A percentile compares a stretch with the other conserved stretches of the same genome.
phyloP scores from a whole-genome alignment of 2,797 vertebrate species.

The Trichosurus vulpecula region DNA sequence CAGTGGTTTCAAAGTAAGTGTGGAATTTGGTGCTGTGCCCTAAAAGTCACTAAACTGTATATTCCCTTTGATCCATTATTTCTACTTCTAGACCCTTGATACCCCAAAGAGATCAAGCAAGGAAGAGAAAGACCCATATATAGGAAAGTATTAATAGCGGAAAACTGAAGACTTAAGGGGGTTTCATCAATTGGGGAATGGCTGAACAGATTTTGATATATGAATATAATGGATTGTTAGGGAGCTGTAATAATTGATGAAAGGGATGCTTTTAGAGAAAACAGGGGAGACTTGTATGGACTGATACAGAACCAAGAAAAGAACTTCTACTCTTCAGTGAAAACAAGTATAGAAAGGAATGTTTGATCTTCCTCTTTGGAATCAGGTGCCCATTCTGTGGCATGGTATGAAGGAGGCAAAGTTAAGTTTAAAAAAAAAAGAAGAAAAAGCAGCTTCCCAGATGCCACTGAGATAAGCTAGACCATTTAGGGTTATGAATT shows the following conservation, averaged over 20 bases:
- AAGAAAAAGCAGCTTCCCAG: neutral
- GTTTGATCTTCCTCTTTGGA: neutral
- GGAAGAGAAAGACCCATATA: neutral
- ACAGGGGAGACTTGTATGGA: neutral
- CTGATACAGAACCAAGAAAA: neutral
- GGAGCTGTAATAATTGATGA: neutral
- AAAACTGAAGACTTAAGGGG: neutral
- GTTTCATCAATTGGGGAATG: neutral
- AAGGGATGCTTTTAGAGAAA: neutral
- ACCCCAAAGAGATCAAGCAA: neutral
- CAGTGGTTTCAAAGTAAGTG: conserved; percentile 87
- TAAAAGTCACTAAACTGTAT: neutral
- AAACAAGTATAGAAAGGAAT: neutral
- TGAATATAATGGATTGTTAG: neutral
- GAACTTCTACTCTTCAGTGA: neutral
- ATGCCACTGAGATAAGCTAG: neutral
- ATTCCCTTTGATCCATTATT: neutral
- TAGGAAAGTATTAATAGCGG: neutral
- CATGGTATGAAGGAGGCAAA: conserved; percentile 67
- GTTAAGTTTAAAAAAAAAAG: neutral
- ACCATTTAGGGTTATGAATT: neutral
- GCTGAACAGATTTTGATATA: neutral
- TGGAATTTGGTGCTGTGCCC: neutral
- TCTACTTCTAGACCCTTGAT: neutral
- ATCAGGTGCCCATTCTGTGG: neutral